These are phyloP conservation scores for Eupithecia vulgata DNA, from an alignment of 2,888 invertebrate genomes.

Conservation along the genomic window DNA sequence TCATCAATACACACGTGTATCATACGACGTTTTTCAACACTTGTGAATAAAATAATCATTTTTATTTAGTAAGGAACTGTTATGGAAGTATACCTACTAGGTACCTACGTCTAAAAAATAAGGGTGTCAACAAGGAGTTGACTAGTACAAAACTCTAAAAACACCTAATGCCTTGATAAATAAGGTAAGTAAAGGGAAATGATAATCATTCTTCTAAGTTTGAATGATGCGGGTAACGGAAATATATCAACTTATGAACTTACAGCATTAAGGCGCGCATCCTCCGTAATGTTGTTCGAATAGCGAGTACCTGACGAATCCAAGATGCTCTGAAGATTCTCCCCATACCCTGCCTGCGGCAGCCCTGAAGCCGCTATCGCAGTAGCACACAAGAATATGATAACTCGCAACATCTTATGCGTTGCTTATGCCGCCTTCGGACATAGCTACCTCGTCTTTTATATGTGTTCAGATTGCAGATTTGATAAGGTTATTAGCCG, in stretches of 20 bases:
- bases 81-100: too few species aligned
- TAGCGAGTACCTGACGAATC: constrained; percentile 45
- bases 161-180: neutral
- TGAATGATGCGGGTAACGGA: neutral
- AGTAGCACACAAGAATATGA: constrained; percentile 41
- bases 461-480: constrained; percentile 44
- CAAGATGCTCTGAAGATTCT: constrained; percentile 54
- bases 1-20: too few species aligned
- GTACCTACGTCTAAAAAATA: too few species aligned
- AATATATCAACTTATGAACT: constrained; percentile 55
- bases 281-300: constrained; percentile 67
- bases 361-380: constrained; percentile 49
- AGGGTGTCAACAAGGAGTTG: too few species aligned
- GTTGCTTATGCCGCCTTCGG: constrained; percentile 26
- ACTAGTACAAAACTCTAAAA: neutral
- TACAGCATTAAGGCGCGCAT: constrained; percentile 70
- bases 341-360: constrained; percentile 49
- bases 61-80: too few species aligned
- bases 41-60: too few species aligned
- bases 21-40: too few species aligned
- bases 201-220: neutral
- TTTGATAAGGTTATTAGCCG: constrained; percentile 47
- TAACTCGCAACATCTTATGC: constrained; percentile 44
- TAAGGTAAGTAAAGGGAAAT: neutral
- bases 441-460: constrained; percentile 42